A percentile compares a stretch with the other conserved stretches of the same genome.
Evolutionary conservation across 2,888 invertebrate genomes (phyloP).

Genomic region (Megamerina dolium): DNA sequence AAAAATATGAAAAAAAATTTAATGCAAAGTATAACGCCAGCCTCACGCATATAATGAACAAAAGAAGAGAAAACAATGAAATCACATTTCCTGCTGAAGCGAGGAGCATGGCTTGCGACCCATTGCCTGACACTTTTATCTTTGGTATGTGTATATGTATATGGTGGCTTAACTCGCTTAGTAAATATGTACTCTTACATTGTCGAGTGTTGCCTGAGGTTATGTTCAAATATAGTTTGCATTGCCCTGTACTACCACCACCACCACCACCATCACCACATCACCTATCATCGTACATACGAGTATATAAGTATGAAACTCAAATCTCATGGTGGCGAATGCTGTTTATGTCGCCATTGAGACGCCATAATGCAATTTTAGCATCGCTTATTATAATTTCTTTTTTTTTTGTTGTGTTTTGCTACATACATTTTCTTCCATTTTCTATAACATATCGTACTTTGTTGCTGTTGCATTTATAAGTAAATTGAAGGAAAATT

Average conservation of each 20-base stretch:
- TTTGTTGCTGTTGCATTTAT: neutral
- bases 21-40: too few species aligned
- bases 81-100: neutral
- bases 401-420: conserved; percentile 5
- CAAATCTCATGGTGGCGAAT: neutral
- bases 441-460: neutral
- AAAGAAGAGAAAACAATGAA: conserved; percentile 1
- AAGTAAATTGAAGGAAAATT: conserved; percentile 22
- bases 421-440: neutral
- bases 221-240: too few species aligned
- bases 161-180: too few species aligned
- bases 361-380: conserved; percentile 25
- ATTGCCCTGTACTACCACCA: neutral
- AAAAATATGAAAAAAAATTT: too few species aligned
- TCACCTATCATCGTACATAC: neutral
- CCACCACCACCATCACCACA: neutral
- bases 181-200: too few species aligned
- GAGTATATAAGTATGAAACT: neutral
- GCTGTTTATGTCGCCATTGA: conserved; percentile 17
- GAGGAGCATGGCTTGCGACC: neutral
- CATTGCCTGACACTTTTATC: too few species aligned
- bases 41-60: conserved; percentile 4
- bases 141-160: too few species aligned
- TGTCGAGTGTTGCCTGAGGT: too few species aligned
- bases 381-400: conserved; percentile 21